Conservation (phyloP, 2,113 vertebrate species). For the Rhegmatorhina hoffmannsi region DNA sequence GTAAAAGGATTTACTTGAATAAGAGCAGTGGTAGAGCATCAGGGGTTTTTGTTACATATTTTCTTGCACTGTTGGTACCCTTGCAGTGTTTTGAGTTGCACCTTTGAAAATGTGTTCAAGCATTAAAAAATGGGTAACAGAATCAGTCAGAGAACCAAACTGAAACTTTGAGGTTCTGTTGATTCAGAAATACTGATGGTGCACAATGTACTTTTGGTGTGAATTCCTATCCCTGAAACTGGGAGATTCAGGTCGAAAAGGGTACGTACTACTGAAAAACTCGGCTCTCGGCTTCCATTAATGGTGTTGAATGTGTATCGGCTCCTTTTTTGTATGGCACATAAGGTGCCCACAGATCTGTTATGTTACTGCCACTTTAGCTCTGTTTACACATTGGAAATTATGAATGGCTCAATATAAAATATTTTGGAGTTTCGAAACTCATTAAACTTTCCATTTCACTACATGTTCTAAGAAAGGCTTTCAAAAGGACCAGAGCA, state of each 20-base stretch:
- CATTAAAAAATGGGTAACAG: not conserved
- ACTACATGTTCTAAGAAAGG: not conserved
- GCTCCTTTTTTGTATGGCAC: not conserved
- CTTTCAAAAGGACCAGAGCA: not conserved
- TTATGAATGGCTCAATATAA: not conserved
- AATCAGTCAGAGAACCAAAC: not conserved
- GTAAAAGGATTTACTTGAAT: not conserved
- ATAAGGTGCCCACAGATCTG: not conserved
- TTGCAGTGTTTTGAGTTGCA: not conserved
- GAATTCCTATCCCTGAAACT: not conserved
- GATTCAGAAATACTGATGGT: accelerated
- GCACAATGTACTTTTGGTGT: not conserved
- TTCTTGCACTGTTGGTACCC: not conserved
- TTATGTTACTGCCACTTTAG: not conserved
- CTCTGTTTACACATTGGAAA: not conserved
- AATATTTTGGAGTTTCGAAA: not conserved
- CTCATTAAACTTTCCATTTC: not conserved
- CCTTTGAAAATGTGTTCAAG: not conserved
- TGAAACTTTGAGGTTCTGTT: not conserved
- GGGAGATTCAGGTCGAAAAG: not conserved
- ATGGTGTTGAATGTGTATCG: not conserved
- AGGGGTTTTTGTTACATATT: accelerated
- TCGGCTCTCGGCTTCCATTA: not conserved
- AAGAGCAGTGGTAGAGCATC: not conserved
- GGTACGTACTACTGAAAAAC: not conserved